Evolutionary conservation across 2,797 vertebrate genomes (phyloP), one percentile per base, ranked within the genome.

Genomic region (Hemibagrus guttatus): DNA sequence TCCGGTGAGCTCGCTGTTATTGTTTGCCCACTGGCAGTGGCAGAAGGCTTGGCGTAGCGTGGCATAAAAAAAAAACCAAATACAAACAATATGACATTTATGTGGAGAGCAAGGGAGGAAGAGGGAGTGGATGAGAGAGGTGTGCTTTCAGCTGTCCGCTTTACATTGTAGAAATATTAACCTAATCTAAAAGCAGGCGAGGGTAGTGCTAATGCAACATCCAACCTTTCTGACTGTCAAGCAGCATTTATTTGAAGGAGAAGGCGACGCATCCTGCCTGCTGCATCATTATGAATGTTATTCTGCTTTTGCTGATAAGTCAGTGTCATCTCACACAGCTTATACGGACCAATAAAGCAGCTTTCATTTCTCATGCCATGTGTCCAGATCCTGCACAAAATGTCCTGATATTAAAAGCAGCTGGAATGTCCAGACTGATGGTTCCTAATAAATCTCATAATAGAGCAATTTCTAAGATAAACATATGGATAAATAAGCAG

Each of bases 21-120:
- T 88, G 87, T 90, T 85, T 89, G 86, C 75, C 88, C 84, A 74
- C 31, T 86, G 88, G 87, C 87, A 81, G 83, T 39, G 52, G 83
- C 82, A 86, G 66, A 87, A 74, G 19, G 78, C 66, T 74, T 83
- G 68, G 59, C 23, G 21, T 74, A 59, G 39, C 26, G 58, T 76
- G n/a, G 75, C 58, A 68, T 59, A 75, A 16, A 49, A 66, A 59
- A 78, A 71, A 86, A 84, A 89, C 6, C 59, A 84, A 75, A 83
- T 71, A 90, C 74, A 86, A 87, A 88, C 83, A 88, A 84, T 78
- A 84, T 84, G 80, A 88, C 74, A 88, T 83, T 85, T 87, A 58
- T 49, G 79, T 71, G 75, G 66, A 11, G n/a, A 19, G 72, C 49
- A 1, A 58, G 12, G 21, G 71, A 75, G 35, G 69, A 64, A 78